These are phyloP conservation scores for Halictus quadricinctus DNA, from an alignment of 2,888 invertebrate genomes.

Conservation along the genomic window DNA sequence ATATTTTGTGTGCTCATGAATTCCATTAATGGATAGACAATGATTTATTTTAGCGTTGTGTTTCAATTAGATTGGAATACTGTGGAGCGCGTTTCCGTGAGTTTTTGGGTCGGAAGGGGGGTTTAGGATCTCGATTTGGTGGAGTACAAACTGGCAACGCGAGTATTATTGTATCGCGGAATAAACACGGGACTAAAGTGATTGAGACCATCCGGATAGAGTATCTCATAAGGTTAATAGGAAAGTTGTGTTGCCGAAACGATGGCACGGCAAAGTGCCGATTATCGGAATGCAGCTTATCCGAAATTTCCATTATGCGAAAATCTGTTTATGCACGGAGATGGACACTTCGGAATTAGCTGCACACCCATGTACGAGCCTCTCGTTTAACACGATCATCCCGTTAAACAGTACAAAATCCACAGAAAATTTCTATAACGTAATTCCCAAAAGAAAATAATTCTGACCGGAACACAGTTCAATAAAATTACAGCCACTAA, in stretches of 20 bases:
- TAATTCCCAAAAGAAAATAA: not conserved
- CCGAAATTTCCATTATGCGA: conserved; percentile 54
- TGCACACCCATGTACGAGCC: conserved; percentile 16
- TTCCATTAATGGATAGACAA: not conserved
- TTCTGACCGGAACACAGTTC: not conserved
- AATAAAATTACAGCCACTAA: not conserved
- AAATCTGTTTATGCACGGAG: conserved; percentile 42
- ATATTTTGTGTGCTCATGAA: not conserved
- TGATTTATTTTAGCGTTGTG: not conserved
- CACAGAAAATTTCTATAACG: not conserved
- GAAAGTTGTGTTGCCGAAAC: conserved; percentile 35
- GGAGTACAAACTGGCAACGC: not conserved
- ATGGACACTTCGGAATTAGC: conserved; percentile 36
- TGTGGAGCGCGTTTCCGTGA: not conserved
- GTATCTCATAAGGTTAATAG: conserved; percentile 35
- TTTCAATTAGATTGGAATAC: not conserved
- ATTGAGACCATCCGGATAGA: not conserved
- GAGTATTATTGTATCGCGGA: conserved; percentile 3
- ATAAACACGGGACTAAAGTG: conserved; percentile 9
- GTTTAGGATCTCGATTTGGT: not conserved
- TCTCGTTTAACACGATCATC: not conserved
- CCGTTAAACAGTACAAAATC: not conserved
- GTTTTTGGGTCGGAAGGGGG: not conserved
- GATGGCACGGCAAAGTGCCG: conserved; percentile 22
- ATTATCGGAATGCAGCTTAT: conserved; percentile 53